Percentiles rank a stretch among this genome's conserved stretches.
phyloP scores from a whole-genome alignment of 2,888 invertebrate species.

The Polia nebulosa region DNA sequence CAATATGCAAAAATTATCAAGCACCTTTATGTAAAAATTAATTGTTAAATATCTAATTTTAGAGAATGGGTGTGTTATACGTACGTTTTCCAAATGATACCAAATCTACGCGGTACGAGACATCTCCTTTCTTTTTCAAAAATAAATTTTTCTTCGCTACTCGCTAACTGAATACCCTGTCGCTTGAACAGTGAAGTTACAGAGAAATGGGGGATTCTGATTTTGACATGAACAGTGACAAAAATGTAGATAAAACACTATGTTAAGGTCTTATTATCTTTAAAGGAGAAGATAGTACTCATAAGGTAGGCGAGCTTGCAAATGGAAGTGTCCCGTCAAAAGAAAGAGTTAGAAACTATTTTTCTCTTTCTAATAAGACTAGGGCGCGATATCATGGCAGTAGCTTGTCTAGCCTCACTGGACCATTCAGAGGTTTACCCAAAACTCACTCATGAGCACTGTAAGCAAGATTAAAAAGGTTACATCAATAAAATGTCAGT shows the following conservation, averaged over 20 bases:
- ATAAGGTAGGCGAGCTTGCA: slow-evolving; percentile 8
- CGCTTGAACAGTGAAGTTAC: slow-evolving; percentile 65
- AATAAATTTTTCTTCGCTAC: slow-evolving; percentile 66
- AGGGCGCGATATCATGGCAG: neutral
- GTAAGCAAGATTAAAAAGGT: slow-evolving; percentile 49
- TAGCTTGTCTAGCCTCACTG: slow-evolving; percentile 24
- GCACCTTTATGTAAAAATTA: slow-evolving; percentile 75
- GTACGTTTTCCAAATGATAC: slow-evolving; percentile 47
- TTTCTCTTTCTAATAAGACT: slow-evolving; percentile 24
- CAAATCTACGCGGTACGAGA: slow-evolving; percentile 51
- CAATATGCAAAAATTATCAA: slow-evolving; percentile 73
- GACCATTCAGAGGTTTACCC: slow-evolving; percentile 8
- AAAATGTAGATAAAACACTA: neutral
- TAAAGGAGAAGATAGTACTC: slow-evolving; percentile 4
- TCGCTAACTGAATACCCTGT: slow-evolving; percentile 79
- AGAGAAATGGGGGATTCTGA: slow-evolving; percentile 39
- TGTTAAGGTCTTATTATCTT: neutral
- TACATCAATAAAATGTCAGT: slow-evolving; percentile 56
- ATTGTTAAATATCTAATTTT: slow-evolving; percentile 58
- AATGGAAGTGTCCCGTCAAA: slow-evolving; percentile 42
- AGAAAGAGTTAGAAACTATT: slow-evolving; percentile 9
- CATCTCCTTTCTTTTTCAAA: slow-evolving; percentile 44
- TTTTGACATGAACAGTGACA: slow-evolving; percentile 4
- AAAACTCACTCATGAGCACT: slow-evolving; percentile 29
- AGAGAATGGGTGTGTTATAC: slow-evolving; percentile 50